Base-by-base conservation (phyloP, 2,113 vertebrate species). In the Arothron firmamentum region DNA sequence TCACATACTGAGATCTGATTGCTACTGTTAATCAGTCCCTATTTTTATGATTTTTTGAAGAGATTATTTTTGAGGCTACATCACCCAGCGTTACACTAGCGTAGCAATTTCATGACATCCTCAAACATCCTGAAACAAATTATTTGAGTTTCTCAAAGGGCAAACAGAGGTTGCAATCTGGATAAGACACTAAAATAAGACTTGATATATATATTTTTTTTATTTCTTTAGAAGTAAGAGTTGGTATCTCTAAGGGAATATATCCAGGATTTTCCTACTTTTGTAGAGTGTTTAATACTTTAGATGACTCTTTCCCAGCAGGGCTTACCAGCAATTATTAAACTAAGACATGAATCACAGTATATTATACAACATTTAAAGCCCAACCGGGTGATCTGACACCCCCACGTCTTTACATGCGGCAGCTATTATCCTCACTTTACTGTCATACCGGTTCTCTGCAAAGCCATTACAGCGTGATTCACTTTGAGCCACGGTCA, bases 381-480 rank as follows among this genome's bases (percentile, higher is more conserved):
- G 43, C 43, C 43, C 43, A 31, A 17, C 25, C 43, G 13, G 48
- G 9, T 49, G 28, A 43, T 53, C 55, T 16, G 45, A 12, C 8
- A 3, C 20, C 43, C 8, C 34, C 34, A 65, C 17, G 15, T 19
- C 47, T 56, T 45, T 45, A 14, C 14, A 45, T 45, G 16, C 13
- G 5, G 43, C 13, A 16, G 43, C 14, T 45, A 14, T 45, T 45
- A 45, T 17, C 3, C 13, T 45, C 16, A 16, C 43, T 53, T 56
- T n/a, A 18, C 47, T 5, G 54, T 31, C 56, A 18, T n/a, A 2
- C 5, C 4, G 34, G 15, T 9, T 56, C 11, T 45, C 19, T 61
- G 17, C 69, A 57, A 70, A 52, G 16, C 43, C 54, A 59, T 34
- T 55, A 73, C 9, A 54, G 12, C 43, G 12, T 21, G 62, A 72